phyloP scores from a whole-genome alignment of 1,140 invertebrate species.

The Coptotermes formosanus region DNA sequence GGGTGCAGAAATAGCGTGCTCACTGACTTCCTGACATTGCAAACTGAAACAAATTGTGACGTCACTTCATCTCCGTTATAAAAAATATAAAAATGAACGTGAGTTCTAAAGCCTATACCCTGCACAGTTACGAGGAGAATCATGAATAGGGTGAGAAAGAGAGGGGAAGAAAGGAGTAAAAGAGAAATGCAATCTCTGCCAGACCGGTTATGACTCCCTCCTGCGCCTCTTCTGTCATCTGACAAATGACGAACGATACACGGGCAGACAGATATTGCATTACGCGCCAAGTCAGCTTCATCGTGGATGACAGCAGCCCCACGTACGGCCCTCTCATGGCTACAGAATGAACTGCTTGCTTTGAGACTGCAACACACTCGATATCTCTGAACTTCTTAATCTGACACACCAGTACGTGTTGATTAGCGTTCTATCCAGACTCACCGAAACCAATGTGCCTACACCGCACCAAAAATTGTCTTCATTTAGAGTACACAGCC shows the following conservation, averaged over 20 bases:
- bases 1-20: background rate
- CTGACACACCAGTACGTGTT: too few relatives aligned
- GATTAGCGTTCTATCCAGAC: too few relatives aligned
- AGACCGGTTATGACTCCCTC: background rate
- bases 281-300: background rate
- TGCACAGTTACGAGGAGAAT: background rate
- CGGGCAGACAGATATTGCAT: constrained; percentile 9
- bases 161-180: background rate
- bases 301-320: background rate
- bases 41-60: constrained; percentile 19
- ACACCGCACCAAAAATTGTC: too few relatives aligned
- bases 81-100: background rate
- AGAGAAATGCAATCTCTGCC: background rate
- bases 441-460: too few relatives aligned
- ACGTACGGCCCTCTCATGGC: background rate
- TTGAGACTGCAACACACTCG: background rate
- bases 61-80: constrained; percentile 11
- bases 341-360: background rate
- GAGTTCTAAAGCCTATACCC: background rate
- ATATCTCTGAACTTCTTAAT: too few relatives aligned
- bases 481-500: too few relatives aligned
- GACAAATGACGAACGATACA: background rate
- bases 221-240: background rate
- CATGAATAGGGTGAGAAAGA: background rate
- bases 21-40: constrained; percentile 5